phyloP scores from a whole-genome alignment of 2,888 invertebrate genomes.

The Adela reaumurella region DNA sequence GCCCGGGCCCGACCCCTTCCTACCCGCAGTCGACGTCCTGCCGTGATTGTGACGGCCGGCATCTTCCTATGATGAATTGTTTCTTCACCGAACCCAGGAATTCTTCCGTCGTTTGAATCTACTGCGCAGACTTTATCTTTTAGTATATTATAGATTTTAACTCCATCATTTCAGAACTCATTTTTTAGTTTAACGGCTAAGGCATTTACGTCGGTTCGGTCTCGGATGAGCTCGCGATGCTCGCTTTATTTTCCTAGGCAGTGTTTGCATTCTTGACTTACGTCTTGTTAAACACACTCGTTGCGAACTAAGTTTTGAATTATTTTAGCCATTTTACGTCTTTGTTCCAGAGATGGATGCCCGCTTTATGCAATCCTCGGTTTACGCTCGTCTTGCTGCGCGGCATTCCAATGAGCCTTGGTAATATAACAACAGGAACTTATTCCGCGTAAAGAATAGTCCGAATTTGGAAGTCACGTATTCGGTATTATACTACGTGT shows the following conservation, averaged over 20 bases:
- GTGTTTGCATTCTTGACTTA: not conserved
- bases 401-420: no score
- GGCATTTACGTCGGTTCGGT: not conserved
- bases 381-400: no score
- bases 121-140: no score
- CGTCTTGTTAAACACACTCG: not conserved
- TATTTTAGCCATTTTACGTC: not conserved
- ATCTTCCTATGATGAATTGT: not conserved
- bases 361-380: not conserved
- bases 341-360: not conserved
- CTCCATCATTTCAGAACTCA: no score
- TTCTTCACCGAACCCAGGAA: not conserved
- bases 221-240: not conserved
- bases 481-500: no score
- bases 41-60: not conserved
- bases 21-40: not conserved
- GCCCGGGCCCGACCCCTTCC: no score
- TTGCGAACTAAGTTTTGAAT: not conserved
- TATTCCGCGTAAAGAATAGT: no score
- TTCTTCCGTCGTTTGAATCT: not conserved
- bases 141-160: no score
- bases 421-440: no score
- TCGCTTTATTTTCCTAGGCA: not conserved
- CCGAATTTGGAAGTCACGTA: no score
- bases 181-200: no score